Percentiles rank a stretch among this genome's conserved stretches.
Evolutionary conservation across 2,888 invertebrate genomes (phyloP).

Genomic region (Craniophora ligustri): DNA sequence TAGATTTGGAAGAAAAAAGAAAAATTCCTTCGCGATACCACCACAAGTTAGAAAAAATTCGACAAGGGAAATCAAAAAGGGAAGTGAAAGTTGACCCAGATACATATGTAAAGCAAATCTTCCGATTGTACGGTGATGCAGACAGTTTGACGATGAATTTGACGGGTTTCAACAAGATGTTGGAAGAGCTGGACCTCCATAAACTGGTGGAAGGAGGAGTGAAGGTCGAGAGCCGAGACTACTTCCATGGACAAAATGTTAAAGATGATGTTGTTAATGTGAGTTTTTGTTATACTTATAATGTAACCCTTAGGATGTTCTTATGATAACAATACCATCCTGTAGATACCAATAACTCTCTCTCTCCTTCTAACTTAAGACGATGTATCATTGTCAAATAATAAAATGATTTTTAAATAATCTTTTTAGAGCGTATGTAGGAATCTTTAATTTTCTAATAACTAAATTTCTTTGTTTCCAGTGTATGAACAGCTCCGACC

Average conservation of each 20-base stretch:
- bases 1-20: constrained; percentile 66
- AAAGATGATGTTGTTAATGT: constrained; percentile 81
- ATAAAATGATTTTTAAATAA: too few species aligned
- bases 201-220: constrained; percentile 83
- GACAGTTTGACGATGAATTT: constrained; percentile 89
- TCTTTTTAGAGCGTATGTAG: neutral
- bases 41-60: constrained; percentile 70
- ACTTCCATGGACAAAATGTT: constrained; percentile 65
- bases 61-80: constrained; percentile 65
- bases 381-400: too few species aligned
- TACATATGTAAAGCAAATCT: constrained; percentile 91
- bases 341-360: too few species aligned
- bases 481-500: constrained; percentile 84
- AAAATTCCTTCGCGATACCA: constrained; percentile 62
- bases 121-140: constrained; percentile 90
- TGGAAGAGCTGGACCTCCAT: constrained; percentile 88
- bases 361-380: too few species aligned
- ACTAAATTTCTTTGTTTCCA: constrained; percentile 60
- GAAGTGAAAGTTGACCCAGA: constrained; percentile 81
- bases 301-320: too few species aligned
- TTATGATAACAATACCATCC: too few species aligned
- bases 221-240: constrained; percentile 64
- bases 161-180: constrained; percentile 91
- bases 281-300: constrained; percentile 59
- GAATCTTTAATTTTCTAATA: neutral